Conservation (phyloP, 1,140 invertebrate species). For the Drosophila carrolli region DNA sequence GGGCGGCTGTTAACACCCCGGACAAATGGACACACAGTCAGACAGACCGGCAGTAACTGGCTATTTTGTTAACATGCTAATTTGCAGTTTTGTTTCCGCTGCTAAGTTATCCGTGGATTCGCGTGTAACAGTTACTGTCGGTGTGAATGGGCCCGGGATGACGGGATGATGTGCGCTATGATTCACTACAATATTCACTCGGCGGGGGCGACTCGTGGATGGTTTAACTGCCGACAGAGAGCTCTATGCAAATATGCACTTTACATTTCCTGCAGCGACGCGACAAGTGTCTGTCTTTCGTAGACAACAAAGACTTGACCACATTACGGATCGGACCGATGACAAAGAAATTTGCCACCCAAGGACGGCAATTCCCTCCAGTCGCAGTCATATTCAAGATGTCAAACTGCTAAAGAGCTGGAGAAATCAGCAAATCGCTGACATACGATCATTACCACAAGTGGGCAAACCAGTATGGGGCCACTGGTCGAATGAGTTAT, state of each 20-base stretch:
- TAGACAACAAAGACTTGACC: slow-evolving; percentile 51
- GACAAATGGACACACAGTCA: slow-evolving; percentile 3
- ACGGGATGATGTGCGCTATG: slow-evolving; percentile 43
- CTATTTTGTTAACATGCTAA: slow-evolving; percentile 77
- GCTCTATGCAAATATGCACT: slow-evolving; percentile 63
- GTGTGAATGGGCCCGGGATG: slow-evolving; percentile 10
- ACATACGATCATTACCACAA: slow-evolving; percentile 28
- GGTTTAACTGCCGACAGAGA: neutral
- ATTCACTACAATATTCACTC: slow-evolving; percentile 49
- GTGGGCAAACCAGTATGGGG: slow-evolving; percentile 12
- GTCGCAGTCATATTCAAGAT: slow-evolving; percentile 16
- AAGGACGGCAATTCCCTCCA: slow-evolving; percentile 32
- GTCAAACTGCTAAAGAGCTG: slow-evolving; percentile 57
- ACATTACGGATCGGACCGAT: slow-evolving; percentile 21
- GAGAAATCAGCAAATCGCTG: slow-evolving; percentile 54
- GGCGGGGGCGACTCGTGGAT: slow-evolving; percentile 19
- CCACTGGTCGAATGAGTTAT: slow-evolving; percentile 29
- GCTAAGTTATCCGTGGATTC: slow-evolving; percentile 40
- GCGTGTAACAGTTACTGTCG: slow-evolving; percentile 37
- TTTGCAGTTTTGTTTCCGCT: slow-evolving; percentile 66
- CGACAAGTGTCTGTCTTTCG: slow-evolving; percentile 41
- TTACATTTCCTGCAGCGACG: slow-evolving; percentile 69
- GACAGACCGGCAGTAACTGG: slow-evolving; percentile 43
- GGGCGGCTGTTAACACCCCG: slow-evolving; percentile 48
- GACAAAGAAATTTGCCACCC: slow-evolving; percentile 15